Conservation (phyloP, 2,888 invertebrate genomes). For the Rhingia rostrata region DNA sequence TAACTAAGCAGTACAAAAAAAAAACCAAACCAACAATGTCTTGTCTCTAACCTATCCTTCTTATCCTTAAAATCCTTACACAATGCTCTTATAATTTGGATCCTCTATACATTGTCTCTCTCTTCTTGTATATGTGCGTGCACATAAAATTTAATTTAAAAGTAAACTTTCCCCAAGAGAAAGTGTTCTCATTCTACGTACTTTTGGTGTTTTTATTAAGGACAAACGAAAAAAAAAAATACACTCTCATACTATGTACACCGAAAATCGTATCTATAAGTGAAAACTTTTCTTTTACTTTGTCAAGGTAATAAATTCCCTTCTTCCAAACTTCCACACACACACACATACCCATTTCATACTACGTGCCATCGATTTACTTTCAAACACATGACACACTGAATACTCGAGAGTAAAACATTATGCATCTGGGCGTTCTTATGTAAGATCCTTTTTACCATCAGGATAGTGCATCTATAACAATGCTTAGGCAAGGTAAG, state of each 20-base stretch:
- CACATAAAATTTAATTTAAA: conserved; percentile 65
- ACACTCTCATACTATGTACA: neutral
- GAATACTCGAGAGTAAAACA: neutral
- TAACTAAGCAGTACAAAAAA: conserved; percentile 31
- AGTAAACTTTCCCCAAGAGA: conserved; percentile 46
- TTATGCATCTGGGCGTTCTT: neutral
- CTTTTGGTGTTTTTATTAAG: neutral
- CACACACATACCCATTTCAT: neutral
- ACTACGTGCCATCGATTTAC: conserved; percentile 31
- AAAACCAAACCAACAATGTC: conserved; percentile 52
- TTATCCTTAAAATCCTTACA: conserved; percentile 31
- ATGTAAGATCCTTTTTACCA: conserved; percentile 2
- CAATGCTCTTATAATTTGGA: conserved; percentile 36
- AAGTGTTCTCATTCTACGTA: conserved; percentile 30
- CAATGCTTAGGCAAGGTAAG: conserved; percentile 12
- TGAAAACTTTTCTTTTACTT: conserved; percentile 53
- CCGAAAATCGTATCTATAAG: conserved; percentile 16
- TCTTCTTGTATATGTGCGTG: conserved; percentile 22
- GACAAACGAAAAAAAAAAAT: neutral
- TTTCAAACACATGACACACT: neutral
- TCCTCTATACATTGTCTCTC: neutral
- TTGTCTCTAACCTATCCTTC: neutral
- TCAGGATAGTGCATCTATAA: conserved; percentile 8
- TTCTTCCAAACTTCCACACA: conserved; percentile 7
- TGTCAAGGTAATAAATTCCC: conserved; percentile 53